Evolutionary conservation across 2,113 vertebrate genomes (phyloP), one percentile per base, ranked within the genome.

Genomic region (Phaethon lepturus): DNA sequence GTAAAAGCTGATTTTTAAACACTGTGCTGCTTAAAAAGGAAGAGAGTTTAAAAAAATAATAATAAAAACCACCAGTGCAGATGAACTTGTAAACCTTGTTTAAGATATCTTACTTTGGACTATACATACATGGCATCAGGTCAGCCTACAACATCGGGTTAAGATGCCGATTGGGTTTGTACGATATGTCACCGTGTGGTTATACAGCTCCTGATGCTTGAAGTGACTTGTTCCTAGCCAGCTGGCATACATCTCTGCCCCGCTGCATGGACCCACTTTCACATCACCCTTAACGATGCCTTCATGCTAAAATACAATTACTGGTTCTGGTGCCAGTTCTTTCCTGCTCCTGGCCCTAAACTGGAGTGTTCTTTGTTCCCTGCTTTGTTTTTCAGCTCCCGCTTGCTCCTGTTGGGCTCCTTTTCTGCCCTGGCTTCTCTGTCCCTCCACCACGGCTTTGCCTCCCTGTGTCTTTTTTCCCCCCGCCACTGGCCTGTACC

Each of bases 101-200:
- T 31, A 67, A 62, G 52, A 62, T 23, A 17, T 33, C 75, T 71
- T 56, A 14, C 33, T 73, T 45, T 52, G 68, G 15, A 20, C 35
- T 73, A 8, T 6, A 10, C 6, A 6, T 7, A 15, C 15, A 9
- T 7, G 28, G 20, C 50, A 15, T 50, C 45, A 67, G 15, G 28
- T 56, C 47, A 72, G 47, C 40, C 35, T 19, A 17, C 7, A 22
- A 15, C 31, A 62, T 4, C 0, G 0, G 56, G 20, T 28, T 67
- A 35, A 52, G 69, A 12, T 63, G 58, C 20, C 4, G 13, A 10
- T 17, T 18, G 35, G 40, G 9, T 40, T 33, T 49, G 22, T 62
- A 9, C 10, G 19, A 11, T 0, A 1, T 0, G 3, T 19, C 59
- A 12, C 16, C 3, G 1, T 10, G 9, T 58, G 35, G 17, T 15